Evolutionary conservation across 2,888 invertebrate genomes (phyloP), one percentile per base, ranked within the genome.

Genomic region (Cynaeus angustus): DNA sequence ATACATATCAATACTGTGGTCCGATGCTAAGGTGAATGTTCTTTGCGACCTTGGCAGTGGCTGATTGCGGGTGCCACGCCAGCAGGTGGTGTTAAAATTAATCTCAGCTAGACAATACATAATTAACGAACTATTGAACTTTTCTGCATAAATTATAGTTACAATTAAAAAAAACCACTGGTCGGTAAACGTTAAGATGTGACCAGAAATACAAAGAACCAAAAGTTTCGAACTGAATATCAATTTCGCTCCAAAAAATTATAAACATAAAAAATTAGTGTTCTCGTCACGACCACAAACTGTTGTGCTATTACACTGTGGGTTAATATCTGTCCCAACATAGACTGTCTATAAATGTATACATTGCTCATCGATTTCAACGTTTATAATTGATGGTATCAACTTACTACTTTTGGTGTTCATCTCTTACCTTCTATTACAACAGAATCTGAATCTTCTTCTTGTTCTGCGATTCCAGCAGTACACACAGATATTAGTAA

Each of bases 21-120:
- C 77, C 75, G 41, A 13, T 4, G 41, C 13, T 73, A 75, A 82
- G 83, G 83, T 83, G 82, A 83, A 83, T 73, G 83, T 77, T 82
- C 83, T 81, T 73, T 43, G 72, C 82, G 82, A 83, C 84, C 84
- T 84, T 84, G 83, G 76, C 83, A 83, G 79, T 82, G 80, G 76
- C 69, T 71, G 70, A 71, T 71, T 70, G 64, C 61, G 67, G 68
- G 56, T 71, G 71, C 71, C 71, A 71, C 71, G 71, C 71, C 50
- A 67, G 71, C 71, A 71, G 67, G 71, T 71, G 71, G 70, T 48
- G 55, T 65, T 58, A 58, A 64, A 37, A 52, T 37, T 58, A 26
- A 45, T 67, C 61, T 67, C 48, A 16, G 46, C 33, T 14, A 64
- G 53, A 65, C 46, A 61, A 33, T 28, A 21, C 16, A 46, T 59